Conservation (phyloP, 92 coral and sea anemone genomes). For the Actinostola sp. region DNA sequence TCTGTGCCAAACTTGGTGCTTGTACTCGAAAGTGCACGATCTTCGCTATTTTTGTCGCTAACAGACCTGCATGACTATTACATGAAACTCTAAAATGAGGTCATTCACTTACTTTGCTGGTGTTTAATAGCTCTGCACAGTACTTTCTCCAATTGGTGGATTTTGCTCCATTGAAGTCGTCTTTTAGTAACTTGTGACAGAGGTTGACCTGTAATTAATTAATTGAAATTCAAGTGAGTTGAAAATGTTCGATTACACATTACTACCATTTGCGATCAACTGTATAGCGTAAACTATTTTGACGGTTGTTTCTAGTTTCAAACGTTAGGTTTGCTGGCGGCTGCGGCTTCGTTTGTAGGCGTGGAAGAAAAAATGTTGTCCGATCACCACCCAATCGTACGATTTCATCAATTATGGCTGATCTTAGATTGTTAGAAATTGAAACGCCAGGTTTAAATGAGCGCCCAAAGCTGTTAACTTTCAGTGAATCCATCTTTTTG, state of each 20-base stretch:
- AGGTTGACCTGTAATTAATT: background rate
- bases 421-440: no score
- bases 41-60: background rate
- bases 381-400: no score
- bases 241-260: background rate
- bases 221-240: background rate
- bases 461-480: no score
- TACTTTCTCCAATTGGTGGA: background rate
- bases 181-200: background rate
- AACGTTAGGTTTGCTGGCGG: no score
- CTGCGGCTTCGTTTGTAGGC: no score
- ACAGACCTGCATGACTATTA: no score
- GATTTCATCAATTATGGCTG: no score
- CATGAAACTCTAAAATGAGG: background rate
- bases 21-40: background rate
- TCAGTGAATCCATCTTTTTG: no score
- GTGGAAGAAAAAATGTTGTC: no score
- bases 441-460: no score
- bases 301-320: no score
- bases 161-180: background rate
- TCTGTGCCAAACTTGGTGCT: background rate
- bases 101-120: conserved; percentile 1
- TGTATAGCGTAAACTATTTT: background rate
- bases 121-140: background rate
- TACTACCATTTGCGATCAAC: background rate